A percentile compares a stretch with the other conserved stretches of the same genome.
Conservation (phyloP, 1,140 invertebrate species). For the Rhagoletis pomonella region DNA sequence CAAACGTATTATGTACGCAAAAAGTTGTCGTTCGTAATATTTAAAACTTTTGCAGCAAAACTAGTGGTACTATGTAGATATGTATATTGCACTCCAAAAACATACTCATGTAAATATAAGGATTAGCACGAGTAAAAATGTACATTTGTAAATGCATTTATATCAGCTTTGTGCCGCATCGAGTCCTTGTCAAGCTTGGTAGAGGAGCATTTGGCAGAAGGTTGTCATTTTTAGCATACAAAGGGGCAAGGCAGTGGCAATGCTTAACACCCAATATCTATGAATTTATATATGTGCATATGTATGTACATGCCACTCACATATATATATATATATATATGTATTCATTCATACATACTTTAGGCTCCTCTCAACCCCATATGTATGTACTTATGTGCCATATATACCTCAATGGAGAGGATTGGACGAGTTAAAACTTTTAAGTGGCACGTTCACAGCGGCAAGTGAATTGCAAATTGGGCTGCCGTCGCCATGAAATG, state of each 20-base stretch:
- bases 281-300: neutral
- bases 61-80: neutral
- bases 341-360: too few relatives aligned
- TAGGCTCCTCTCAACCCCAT: neutral
- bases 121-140: neutral
- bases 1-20: too few relatives aligned
- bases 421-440: conserved; percentile 43
- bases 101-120: neutral
- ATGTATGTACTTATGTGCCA: neutral
- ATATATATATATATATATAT: neutral
- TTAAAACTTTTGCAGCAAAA: conserved; percentile 11
- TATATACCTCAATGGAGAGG: conserved; percentile 19
- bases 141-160: neutral
- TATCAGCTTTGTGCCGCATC: neutral
- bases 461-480: conserved; percentile 40
- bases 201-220: neutral
- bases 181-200: neutral
- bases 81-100: neutral
- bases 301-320: neutral
- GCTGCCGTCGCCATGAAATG: conserved; percentile 20
- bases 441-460: conserved; percentile 43
- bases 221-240: conserved; percentile 7
- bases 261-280: neutral
- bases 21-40: too few relatives aligned
- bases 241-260: neutral